Percentiles rank a stretch among this genome's conserved stretches.
Evolutionary conservation across 2,797 vertebrate species (phyloP).

Genomic region (Mus minutoides): DNA sequence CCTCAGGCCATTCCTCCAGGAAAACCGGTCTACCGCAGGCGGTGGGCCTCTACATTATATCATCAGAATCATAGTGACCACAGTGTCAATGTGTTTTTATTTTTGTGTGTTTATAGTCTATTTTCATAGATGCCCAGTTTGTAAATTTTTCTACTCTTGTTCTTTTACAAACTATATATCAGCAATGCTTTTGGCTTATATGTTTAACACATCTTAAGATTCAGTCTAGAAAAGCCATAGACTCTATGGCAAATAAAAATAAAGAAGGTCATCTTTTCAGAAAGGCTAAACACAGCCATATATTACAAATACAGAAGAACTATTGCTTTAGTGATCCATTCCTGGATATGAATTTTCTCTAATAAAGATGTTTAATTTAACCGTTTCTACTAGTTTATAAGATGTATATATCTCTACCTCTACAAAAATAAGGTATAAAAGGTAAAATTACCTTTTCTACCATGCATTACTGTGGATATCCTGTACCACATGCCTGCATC

Average conservation of each 20-base stretch:
- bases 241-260: background rate
- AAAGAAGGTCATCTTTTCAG: background rate
- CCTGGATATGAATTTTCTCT: background rate
- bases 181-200: conserved; percentile 12
- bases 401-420: background rate
- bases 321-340: background rate
- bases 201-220: conserved; percentile 43
- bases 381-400: conserved; percentile 3
- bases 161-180: conserved; percentile 17
- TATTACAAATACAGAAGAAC: background rate
- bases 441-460: background rate
- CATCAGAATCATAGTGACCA: background rate
- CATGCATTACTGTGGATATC: background rate
- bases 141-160: background rate
- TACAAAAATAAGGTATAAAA: conserved; percentile 5
- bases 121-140: background rate
- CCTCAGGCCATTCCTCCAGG: no score
- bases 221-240: background rate
- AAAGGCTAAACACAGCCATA: background rate
- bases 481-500: no score
- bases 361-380: conserved; percentile 28
- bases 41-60: background rate
- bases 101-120: background rate
- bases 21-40: no score
- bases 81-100: background rate